These are phyloP conservation scores for Nerophis ophidion DNA, from an alignment of 2,113 vertebrate species.

Conservation along the genomic window DNA sequence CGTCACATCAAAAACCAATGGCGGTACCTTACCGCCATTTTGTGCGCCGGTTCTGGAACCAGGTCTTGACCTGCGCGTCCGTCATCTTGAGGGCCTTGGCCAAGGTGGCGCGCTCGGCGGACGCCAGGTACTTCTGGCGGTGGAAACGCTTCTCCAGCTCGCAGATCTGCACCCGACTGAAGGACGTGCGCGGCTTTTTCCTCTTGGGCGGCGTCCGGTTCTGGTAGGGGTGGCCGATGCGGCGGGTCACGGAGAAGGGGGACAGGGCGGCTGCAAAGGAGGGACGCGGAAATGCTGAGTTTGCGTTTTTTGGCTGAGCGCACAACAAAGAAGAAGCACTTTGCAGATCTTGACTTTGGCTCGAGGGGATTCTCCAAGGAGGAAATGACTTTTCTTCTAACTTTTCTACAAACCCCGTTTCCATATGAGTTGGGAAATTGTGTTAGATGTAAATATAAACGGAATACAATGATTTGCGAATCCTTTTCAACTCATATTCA, in stretches of 20 bases:
- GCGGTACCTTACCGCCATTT: constrained; percentile 86
- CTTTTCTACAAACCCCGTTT: no score
- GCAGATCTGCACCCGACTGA: constrained; percentile 93
- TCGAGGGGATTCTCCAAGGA: no score
- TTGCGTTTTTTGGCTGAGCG: background rate
- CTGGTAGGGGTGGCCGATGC: constrained; percentile 96
- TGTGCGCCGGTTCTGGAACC: constrained; percentile 97
- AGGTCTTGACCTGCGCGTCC: constrained; percentile 95
- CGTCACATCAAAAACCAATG: background rate
- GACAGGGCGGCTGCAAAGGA: constrained; percentile 79
- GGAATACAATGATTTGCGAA: no score
- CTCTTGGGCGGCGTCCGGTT: constrained; percentile 96
- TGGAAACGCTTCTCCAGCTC: constrained; percentile 98
- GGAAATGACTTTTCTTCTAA: no score
- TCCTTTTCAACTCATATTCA: no score
- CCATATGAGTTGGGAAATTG: no score
- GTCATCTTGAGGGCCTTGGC: constrained; percentile 97
- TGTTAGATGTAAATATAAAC: no score
- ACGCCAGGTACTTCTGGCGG: constrained; percentile 88
- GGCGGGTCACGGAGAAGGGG: constrained; percentile 84
- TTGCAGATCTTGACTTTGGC: no score
- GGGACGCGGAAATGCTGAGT: background rate
- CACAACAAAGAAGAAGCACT: background rate
- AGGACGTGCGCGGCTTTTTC: constrained; percentile 97
- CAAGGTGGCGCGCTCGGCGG: constrained; percentile 79